phyloP scores from a whole-genome alignment of 1,140 invertebrate species.

The Lucilia cuprina region DNA sequence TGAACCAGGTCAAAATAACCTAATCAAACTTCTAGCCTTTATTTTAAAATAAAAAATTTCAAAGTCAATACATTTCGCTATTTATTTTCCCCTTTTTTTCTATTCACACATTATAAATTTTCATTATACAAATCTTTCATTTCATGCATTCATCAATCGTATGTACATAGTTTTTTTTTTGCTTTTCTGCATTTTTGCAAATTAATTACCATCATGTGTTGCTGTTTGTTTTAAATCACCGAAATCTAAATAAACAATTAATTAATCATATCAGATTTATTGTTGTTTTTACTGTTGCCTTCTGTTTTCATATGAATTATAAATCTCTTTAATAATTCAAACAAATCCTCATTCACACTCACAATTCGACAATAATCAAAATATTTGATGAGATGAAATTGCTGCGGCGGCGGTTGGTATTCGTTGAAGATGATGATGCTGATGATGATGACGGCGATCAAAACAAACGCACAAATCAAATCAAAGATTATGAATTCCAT shows the following conservation, averaged over 20 bases:
- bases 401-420: not conserved
- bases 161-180: not conserved
- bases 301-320: not conserved
- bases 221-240: conserved; percentile 1
- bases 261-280: not conserved
- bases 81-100: too few relatives aligned
- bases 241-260: conserved; percentile 6
- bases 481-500: not conserved
- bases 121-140: not conserved
- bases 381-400: not conserved
- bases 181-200: not conserved
- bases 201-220: not conserved
- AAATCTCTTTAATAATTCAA: not conserved
- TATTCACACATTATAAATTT: too few relatives aligned
- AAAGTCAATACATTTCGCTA: not conserved
- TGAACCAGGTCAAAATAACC: too few relatives aligned
- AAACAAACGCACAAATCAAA: conserved; percentile 11
- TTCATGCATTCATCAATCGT: not conserved
- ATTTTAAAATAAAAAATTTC: not conserved
- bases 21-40: too few relatives aligned
- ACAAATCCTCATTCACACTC: not conserved
- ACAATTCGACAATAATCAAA: not conserved
- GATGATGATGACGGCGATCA: not conserved
- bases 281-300: too few relatives aligned
- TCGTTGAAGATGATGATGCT: not conserved